Percentiles rank a stretch among this genome's conserved stretches.
Evolutionary conservation across 2,797 vertebrate genomes (phyloP).

Genomic region (Protonibea diacanthus): DNA sequence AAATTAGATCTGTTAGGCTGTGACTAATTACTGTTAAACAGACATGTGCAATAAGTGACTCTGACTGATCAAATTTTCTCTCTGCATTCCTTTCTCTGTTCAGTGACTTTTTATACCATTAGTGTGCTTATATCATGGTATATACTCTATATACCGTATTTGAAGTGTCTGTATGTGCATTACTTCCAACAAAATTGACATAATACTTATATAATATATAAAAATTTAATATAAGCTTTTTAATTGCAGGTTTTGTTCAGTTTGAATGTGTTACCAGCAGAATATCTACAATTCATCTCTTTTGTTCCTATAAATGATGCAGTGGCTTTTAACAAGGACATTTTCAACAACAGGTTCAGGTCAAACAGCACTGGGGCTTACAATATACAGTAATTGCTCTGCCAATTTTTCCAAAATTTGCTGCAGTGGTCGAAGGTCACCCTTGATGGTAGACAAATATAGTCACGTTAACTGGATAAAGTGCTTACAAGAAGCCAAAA

Average conservation of each 20-base stretch:
- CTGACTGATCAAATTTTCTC: conserved; percentile 37
- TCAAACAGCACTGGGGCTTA: conserved; percentile 14
- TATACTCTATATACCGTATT: background rate
- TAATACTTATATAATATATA: no score
- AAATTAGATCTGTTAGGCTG: conserved; percentile 62
- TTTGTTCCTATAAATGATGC: conserved; percentile 47
- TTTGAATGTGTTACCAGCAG: conserved; percentile 3
- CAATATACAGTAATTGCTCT: background rate
- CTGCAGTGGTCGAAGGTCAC: background rate
- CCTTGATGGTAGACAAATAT: conserved; percentile 18
- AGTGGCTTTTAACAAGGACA: conserved; percentile 26
- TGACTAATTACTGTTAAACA: conserved; percentile 66
- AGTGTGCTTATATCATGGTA: background rate
- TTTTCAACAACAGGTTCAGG: conserved; percentile 27
- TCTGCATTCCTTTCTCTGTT: background rate
- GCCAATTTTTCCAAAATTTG: conserved; percentile 2
- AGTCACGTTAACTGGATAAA: conserved; percentile 19
- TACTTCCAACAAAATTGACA: background rate
- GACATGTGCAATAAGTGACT: conserved; percentile 45
- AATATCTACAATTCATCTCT: conserved; percentile 24
- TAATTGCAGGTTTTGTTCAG: background rate
- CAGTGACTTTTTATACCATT: conserved; percentile 9
- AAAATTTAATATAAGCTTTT: no score
- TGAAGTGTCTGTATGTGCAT: background rate
- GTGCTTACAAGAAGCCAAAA: background rate